Conservation (phyloP, 1,140 invertebrate species). For the Heliconius nattereri region DNA sequence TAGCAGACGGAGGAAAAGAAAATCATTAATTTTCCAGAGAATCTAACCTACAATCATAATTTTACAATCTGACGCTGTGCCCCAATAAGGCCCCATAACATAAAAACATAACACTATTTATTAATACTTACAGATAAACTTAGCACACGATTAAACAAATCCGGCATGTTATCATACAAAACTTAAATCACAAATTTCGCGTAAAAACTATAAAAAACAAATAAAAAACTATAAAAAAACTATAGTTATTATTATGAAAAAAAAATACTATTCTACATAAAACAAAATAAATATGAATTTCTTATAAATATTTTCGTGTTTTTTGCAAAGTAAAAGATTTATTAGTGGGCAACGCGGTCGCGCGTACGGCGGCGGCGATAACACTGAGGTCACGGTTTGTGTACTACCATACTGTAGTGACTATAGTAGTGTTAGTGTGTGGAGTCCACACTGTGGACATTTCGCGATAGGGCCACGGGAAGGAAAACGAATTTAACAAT, state of each 20-base stretch:
- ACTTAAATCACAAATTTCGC: background rate
- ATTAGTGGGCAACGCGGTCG: background rate
- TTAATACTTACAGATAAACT: slow-evolving; percentile 9
- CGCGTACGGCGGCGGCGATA: slow-evolving; percentile 3
- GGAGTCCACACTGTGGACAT: background rate
- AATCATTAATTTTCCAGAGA: too few relatives aligned
- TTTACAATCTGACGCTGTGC: too few relatives aligned
- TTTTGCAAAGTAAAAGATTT: background rate
- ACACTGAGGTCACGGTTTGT: slow-evolving; percentile 22
- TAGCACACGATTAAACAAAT: background rate
- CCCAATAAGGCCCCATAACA: too few relatives aligned
- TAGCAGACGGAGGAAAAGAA: too few relatives aligned
- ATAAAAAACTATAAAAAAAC: too few relatives aligned
- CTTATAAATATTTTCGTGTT: background rate
- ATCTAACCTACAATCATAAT: too few relatives aligned
- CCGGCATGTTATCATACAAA: background rate
- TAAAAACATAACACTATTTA: background rate
- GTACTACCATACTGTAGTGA: background rate
- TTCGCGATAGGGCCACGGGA: slow-evolving; percentile 14
- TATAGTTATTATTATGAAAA: background rate
- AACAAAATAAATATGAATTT: background rate
- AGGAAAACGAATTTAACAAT: slow-evolving; percentile 11
- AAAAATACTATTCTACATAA: background rate
- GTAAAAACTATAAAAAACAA: too few relatives aligned
- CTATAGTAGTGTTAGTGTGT: too few relatives aligned